Evolutionary conservation across 2,888 invertebrate species (phyloP).

Genomic region (Xanthorhoe designata): DNA sequence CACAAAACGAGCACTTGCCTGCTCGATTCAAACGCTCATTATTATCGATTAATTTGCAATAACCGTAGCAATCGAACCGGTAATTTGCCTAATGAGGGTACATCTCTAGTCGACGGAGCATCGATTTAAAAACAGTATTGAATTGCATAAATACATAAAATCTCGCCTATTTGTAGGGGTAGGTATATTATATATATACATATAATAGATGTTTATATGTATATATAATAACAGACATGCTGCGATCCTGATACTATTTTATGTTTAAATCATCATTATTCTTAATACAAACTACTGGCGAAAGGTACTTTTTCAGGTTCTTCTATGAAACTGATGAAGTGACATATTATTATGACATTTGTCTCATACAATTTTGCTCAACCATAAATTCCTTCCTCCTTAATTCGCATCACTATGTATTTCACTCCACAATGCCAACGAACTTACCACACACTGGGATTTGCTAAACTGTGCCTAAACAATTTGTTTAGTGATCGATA

Average conservation of each 20-base stretch:
- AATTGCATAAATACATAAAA: conserved; percentile 11
- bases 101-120: conserved; percentile 24
- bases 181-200: too few species aligned
- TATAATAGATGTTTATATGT: too few species aligned
- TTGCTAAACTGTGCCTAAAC: conserved; percentile 47
- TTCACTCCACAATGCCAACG: not conserved
- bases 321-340: too few species aligned
- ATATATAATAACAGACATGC: too few species aligned
- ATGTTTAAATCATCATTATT: not conserved
- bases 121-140: conserved; percentile 16
- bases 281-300: too few species aligned
- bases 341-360: not conserved
- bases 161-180: not conserved
- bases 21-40: conserved; percentile 32
- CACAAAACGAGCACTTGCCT: conserved; percentile 7
- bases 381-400: not conserved
- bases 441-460: not conserved
- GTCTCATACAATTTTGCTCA: not conserved
- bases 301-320: too few species aligned
- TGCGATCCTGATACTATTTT: not conserved
- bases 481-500: conserved; percentile 46
- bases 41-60: conserved; percentile 45
- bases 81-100: conserved; percentile 40
- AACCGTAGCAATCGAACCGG: conserved; percentile 40
- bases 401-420: not conserved